Evolutionary conservation across 2,797 vertebrate species (phyloP).

Genomic region (Characodon lateralis): DNA sequence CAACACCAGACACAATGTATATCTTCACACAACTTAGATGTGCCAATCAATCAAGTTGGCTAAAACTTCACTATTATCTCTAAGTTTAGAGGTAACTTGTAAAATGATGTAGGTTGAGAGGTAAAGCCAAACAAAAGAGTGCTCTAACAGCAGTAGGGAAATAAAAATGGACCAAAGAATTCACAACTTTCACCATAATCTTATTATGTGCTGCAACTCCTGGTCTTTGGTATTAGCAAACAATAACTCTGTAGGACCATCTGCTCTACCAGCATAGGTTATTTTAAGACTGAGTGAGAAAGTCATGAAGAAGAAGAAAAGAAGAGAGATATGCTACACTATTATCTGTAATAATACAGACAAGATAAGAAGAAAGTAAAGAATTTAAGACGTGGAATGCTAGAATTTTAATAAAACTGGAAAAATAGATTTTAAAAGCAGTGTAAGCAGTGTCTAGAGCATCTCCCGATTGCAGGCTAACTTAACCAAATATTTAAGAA

Average conservation of each 20-base stretch:
- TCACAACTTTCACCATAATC: slow-evolving; percentile 64
- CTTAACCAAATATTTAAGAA: background rate
- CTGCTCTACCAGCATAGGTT: slow-evolving; percentile 62
- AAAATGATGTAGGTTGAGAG: slow-evolving; percentile 34
- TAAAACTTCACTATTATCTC: slow-evolving; percentile 11
- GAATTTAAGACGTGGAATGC: slow-evolving; percentile 7
- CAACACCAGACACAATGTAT: background rate
- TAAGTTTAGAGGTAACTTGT: slow-evolving; percentile 16
- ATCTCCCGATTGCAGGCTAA: background rate
- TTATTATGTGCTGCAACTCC: slow-evolving; percentile 72
- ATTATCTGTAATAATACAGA: slow-evolving; percentile 46
- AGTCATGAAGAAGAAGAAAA: slow-evolving; percentile 31
- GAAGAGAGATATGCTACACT: slow-evolving; percentile 42
- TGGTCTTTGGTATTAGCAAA: slow-evolving; percentile 72
- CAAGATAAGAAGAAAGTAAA: slow-evolving; percentile 11
- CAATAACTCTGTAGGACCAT: slow-evolving; percentile 67
- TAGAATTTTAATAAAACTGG: slow-evolving; percentile 5
- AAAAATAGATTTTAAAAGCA: background rate
- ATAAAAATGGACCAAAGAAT: slow-evolving; percentile 55
- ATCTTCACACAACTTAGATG: slow-evolving; percentile 5
- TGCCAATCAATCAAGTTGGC: slow-evolving; percentile 11
- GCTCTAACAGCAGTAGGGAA: slow-evolving; percentile 43
- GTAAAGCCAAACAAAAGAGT: slow-evolving; percentile 30
- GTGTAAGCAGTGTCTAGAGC: background rate
- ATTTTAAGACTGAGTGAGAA: slow-evolving; percentile 61